Evolutionary conservation across 2,113 vertebrate genomes (phyloP), one percentile per base, ranked within the genome.

Genomic region (Phylloscopus trochiloides): DNA sequence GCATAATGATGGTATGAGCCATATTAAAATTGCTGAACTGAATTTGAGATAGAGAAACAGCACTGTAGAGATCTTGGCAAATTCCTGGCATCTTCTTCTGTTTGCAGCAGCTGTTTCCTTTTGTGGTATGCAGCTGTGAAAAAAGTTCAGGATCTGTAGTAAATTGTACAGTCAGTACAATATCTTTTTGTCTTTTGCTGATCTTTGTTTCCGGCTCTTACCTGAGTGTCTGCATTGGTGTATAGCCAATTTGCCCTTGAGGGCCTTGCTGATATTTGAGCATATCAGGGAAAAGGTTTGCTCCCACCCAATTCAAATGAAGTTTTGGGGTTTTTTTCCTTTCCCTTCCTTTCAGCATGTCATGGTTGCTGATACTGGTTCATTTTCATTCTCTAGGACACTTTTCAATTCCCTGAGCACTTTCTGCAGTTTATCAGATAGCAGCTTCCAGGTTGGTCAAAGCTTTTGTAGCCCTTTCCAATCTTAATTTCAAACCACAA

Each of bases 101-200:
- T 83, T 95, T 73, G 63, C 72, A 94, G 86, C 82, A 96, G 94
- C 95, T 95, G 94, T 93, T 94, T 93, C 79, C 91, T 92, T 93
- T 90, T 4, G n/a, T 91, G 51, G 38, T 90, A 73, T 80, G 88
- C 95, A 95, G 92, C 92, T 96, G 95, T 94, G 92, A 94, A 93
- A 86, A 66, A 85, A 75, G 62, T 93, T 82, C 52, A 72, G 74
- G 81, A 92, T 94, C 74, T 3, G 4, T 55, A 95, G 91, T 83
- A 90, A 94, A 90, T 93, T 92, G 71, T 90, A 21, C 42, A 90
- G 86, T 58, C 75, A 86, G 47, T 86, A 93, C 92, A 94, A 73
- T 90, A 70, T 88, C 72, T 86, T 95, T 90, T 88, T 96, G 94
- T 94, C 72, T 97, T 90, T 77, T 90, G 55, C 79, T 92, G 88